Percentiles rank a stretch among this genome's conserved stretches.
Conservation (phyloP, 2,113 vertebrate species). For the Morone saxatilis region DNA sequence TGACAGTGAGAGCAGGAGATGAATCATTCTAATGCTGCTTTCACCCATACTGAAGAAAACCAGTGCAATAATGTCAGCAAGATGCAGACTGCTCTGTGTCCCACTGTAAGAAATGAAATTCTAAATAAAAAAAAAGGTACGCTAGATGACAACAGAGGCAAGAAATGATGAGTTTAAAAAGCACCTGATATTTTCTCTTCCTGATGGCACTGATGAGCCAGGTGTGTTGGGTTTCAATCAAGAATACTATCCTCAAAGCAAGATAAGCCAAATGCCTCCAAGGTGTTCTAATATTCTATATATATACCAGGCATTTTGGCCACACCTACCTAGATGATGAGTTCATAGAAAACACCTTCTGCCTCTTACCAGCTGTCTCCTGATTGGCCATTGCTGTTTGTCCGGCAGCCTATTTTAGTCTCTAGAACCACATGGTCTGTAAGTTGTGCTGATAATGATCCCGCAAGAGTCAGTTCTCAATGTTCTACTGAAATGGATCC, state of each 20-base stretch:
- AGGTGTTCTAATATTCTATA: neutral
- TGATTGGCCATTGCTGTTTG: neutral
- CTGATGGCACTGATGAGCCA: neutral
- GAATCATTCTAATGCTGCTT: conserved; percentile 72
- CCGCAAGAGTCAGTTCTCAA: no score
- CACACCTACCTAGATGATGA: neutral
- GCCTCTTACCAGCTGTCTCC: neutral
- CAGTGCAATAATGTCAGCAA: conserved; percentile 57
- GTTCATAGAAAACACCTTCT: conserved; percentile 14
- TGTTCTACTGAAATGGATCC: no score
- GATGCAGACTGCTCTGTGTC: conserved; percentile 46
- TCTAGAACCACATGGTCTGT: neutral
- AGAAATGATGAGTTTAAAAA: neutral
- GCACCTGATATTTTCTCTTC: neutral
- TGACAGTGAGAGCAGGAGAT: conserved; percentile 62
- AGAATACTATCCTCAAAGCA: neutral
- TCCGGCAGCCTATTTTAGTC: neutral
- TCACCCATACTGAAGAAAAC: conserved; percentile 57
- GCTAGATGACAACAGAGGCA: neutral
- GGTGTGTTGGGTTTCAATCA: neutral
- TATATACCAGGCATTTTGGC: neutral
- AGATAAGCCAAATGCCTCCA: neutral
- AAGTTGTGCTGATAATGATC: neutral
- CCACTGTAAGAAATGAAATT: conserved; percentile 32
- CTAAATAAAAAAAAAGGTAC: conserved; percentile 20